Percentiles rank a stretch among this genome's conserved stretches.
phyloP scores from a whole-genome alignment of 1,140 invertebrate genomes.

The Tetranychus cinnabarinus region DNA sequence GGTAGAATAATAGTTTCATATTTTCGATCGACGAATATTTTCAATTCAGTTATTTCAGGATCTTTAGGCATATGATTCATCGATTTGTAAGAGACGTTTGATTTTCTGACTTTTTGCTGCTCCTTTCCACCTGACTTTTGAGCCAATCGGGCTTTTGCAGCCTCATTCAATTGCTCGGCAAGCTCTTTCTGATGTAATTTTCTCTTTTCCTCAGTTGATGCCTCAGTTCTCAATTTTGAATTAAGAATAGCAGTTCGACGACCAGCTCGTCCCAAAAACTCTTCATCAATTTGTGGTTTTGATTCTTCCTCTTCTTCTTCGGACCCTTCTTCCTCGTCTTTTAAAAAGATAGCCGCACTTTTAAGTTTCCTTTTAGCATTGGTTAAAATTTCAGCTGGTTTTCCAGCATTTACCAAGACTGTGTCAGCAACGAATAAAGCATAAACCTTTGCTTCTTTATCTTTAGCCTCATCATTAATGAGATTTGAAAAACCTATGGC shows the following conservation, averaged over 20 bases:
- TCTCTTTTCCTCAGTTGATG: constrained; percentile 86
- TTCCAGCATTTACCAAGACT: constrained; percentile 64
- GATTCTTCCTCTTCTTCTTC: constrained; percentile 43
- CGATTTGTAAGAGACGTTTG: constrained; percentile 82
- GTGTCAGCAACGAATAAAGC: constrained; percentile 93
- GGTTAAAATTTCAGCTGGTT: constrained; percentile 63
- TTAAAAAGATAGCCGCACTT: constrained; percentile 85
- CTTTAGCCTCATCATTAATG: constrained; percentile 44
- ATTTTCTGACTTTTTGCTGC: constrained; percentile 69
- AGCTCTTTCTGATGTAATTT: constrained; percentile 91
- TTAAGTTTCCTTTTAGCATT: constrained; percentile 77
- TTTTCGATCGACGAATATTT: constrained; percentile 88
- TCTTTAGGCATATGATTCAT: constrained; percentile 75
- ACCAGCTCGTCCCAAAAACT: constrained; percentile 43
- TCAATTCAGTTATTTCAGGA: constrained; percentile 70
- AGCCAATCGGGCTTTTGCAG: constrained; percentile 67
- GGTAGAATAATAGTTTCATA: constrained; percentile 94
- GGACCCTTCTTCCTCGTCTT: constrained; percentile 36
- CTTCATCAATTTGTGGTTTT: constrained; percentile 44
- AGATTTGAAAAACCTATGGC: constrained; percentile 80
- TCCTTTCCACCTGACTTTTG: constrained; percentile 49
- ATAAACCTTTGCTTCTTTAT: constrained; percentile 68
- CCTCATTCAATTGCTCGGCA: constrained; percentile 65
- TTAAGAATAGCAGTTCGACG: constrained; percentile 81
- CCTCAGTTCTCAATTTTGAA: constrained; percentile 79